phyloP scores from a whole-genome alignment of 2,797 vertebrate species.

The Pangasius sanitwongsei region DNA sequence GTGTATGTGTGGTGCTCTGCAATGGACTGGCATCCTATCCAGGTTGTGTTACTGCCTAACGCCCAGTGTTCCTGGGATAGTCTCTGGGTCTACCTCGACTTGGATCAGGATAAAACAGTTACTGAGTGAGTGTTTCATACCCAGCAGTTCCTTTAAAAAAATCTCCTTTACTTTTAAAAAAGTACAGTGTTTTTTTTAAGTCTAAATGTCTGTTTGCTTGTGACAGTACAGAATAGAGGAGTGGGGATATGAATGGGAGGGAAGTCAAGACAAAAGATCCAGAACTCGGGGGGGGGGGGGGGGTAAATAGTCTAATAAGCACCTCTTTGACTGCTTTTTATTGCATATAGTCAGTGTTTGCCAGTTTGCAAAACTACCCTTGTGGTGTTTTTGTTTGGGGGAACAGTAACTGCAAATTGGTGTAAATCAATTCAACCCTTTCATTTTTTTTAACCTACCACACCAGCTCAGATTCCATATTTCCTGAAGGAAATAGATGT shows the following conservation, averaged over 20 bases:
- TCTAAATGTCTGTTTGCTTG: no score
- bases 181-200: no score
- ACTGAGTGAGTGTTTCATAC: background rate
- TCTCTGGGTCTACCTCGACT: background rate
- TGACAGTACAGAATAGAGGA: no score
- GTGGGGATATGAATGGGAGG: no score
- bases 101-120: background rate
- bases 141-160: background rate
- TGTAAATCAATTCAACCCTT: background rate
- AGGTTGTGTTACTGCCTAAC: background rate
- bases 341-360: no score
- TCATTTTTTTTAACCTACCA: background rate
- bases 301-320: no score
- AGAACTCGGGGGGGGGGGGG: no score
- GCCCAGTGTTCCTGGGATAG: background rate
- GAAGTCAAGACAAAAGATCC: no score
- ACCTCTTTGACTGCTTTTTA: no score
- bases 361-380: background rate
- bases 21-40: no score
- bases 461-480: background rate
- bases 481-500: background rate
- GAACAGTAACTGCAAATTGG: background rate
- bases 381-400: background rate
- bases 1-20: no score
- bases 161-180: no score